Base-by-base conservation (phyloP, 2,888 invertebrate genomes). In the Drosophila meridiana region DNA sequence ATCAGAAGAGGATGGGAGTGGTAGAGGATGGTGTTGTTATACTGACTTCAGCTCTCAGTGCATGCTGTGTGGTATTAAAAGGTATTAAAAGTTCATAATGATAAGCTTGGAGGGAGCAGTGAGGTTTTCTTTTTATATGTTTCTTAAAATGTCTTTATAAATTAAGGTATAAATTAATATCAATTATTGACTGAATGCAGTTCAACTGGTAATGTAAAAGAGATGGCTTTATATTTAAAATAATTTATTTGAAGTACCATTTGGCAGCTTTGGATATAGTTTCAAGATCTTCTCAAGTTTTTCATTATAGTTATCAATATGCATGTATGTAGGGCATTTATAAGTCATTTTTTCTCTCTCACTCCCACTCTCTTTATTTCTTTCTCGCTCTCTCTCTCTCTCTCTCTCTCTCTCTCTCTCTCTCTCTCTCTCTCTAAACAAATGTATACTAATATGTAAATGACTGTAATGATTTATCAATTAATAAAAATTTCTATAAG, bases 41-140 rank as follows among this genome's bases (percentile, higher is more conserved):
- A 8, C n/a, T 43, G 43, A 43, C 20, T 4, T 13, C 45, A 11
- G 26, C 13, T 6, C 14, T 7, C n/a, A 32, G 50, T n/a, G 50
- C n/a, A 32, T 32, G 50, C n/a, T 50, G 8, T n/a, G 1, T 11
- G 50, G 7, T 20, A n/a, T n/a, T n/a, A n/a, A 50, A 50, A 50
- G 50, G 32, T 5, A 50, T 50, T 50, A 50, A 50, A 2, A 50
- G 32, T 20, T 50, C 50, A 20, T 50, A 32, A 32, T 20, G n/a
- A 50, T 50, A 32, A 11, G n/a, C 50, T n/a, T 4, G n/a, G 11
- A 30, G 3, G 50, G 0, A 13, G 9, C n/a, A 5, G 32, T 11
- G 11, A 0, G 5, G 32, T 0, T 8, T 50, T 9, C 7, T 13
- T 32, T n/a, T 2, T 8, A 14, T n/a, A 8, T n/a, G 4, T 30